Evolutionary conservation across 2,113 vertebrate species (phyloP).

Genomic region (Struthidea cinerea): DNA sequence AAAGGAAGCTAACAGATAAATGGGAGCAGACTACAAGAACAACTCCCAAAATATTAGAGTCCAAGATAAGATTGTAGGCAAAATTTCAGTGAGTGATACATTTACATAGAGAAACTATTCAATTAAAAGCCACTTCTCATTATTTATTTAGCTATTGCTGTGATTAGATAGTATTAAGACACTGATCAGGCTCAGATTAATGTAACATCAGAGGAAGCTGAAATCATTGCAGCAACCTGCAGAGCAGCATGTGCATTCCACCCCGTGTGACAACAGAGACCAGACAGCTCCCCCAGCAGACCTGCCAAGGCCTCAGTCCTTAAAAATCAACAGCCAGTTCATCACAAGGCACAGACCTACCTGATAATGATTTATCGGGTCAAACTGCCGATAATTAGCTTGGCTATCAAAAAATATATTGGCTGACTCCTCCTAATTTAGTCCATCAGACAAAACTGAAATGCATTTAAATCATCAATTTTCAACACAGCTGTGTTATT

Average conservation of each 20-base stretch:
- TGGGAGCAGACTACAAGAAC: not conserved
- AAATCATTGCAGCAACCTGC: not conserved
- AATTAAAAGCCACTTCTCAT: not conserved
- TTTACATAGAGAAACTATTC: not conserved
- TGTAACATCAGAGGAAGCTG: not conserved
- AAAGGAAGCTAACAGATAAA: not conserved
- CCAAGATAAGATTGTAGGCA: not conserved
- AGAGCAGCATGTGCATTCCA: not conserved
- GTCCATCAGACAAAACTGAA: not conserved
- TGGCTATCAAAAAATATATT: not conserved
- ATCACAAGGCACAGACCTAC: not conserved
- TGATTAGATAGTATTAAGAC: not conserved
- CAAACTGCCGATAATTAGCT: not conserved
- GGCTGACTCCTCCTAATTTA: not conserved
- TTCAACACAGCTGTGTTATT: not conserved
- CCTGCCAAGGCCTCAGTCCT: not conserved
- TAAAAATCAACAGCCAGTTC: rapidly evolving
- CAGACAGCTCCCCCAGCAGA: not conserved
- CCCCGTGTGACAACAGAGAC: not conserved
- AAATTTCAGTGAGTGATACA: not conserved
- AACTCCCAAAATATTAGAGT: not conserved
- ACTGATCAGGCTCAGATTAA: not conserved
- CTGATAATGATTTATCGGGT: not conserved
- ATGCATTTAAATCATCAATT: not conserved
- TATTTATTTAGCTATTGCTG: not conserved